These are phyloP conservation scores for Chaunax sp. DNA, from an alignment of 2,797 vertebrate species.

Conservation along the genomic window DNA sequence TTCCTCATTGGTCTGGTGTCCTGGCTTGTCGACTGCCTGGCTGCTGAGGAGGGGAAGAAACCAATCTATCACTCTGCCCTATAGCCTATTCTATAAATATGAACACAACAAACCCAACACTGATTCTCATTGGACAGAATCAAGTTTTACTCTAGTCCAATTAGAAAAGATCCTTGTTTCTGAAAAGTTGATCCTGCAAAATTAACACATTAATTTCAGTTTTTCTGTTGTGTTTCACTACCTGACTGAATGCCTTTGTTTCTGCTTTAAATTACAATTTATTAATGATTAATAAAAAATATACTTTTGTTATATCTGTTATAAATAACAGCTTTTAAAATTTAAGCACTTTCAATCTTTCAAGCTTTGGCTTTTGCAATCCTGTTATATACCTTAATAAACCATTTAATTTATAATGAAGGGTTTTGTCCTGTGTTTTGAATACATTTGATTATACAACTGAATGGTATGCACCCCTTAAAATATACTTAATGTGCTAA, in stretches of 20 bases:
- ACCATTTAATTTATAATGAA: not conserved
- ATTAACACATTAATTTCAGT: no score
- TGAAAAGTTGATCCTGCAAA: not conserved
- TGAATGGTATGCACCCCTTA: not conserved
- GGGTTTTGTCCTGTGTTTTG: not conserved
- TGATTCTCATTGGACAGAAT: slow-evolving; percentile 33
- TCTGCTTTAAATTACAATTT: not conserved
- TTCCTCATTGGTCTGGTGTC: slow-evolving; percentile 51
- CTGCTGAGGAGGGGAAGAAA: slow-evolving; percentile 38
- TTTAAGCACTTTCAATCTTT: not conserved
- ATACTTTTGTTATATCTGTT: not conserved
- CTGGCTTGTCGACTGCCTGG: slow-evolving; percentile 45
- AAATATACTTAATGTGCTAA: not conserved
- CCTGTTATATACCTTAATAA: no score
- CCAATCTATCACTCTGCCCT: slow-evolving; percentile 60
- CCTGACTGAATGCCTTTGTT: not conserved
- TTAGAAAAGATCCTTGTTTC: slow-evolving; percentile 5
- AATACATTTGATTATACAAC: not conserved
- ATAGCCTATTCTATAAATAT: slow-evolving; percentile 32
- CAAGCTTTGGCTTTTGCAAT: no score
- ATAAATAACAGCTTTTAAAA: not conserved
- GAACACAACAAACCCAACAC: slow-evolving; percentile 14
- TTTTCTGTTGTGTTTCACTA: not conserved
- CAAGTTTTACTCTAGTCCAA: slow-evolving; percentile 7
- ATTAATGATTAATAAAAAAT: not conserved